phyloP scores from a whole-genome alignment of 2,888 invertebrate genomes.

The Romanomermis culicivorax region DNA sequence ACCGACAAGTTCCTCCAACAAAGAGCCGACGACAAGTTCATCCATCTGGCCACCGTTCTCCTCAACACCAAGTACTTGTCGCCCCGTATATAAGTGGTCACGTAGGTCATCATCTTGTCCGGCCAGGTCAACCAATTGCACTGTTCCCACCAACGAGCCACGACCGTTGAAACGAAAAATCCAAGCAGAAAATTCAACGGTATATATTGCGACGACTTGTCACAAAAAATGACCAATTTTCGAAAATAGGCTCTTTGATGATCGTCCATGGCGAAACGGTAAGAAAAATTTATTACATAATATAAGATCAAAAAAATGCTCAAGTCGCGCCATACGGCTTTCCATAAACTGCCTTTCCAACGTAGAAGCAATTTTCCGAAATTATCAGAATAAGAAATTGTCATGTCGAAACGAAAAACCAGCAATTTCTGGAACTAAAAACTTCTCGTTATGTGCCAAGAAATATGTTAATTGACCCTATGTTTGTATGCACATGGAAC shows the following conservation, averaged over 20 bases:
- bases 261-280: not conserved
- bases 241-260: not conserved
- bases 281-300: constrained; percentile 1
- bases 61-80: constrained; percentile 21
- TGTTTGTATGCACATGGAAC: too few species aligned
- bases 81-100: not conserved
- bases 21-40: constrained; percentile 29
- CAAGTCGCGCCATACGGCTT: constrained; percentile 3
- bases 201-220: constrained; percentile 17
- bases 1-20: constrained; percentile 31
- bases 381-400: constrained; percentile 5
- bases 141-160: constrained; percentile 10
- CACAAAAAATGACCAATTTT: constrained; percentile 16
- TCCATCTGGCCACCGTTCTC: constrained; percentile 31
- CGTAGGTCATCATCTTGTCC: constrained; percentile 16
- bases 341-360: constrained; percentile 9
- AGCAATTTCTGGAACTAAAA: too few species aligned
- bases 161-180: constrained; percentile 6
- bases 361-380: constrained; percentile 1
- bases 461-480: too few species aligned
- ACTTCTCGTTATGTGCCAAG: too few species aligned
- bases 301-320: constrained; percentile 3
- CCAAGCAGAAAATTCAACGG: constrained; percentile 13
- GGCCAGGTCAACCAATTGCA: constrained; percentile 8
- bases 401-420: too few species aligned